Percentiles rank a stretch among this genome's conserved stretches.
Evolutionary conservation across 2,797 vertebrate genomes (phyloP).

Genomic region (Adrianichthys oophorus): DNA sequence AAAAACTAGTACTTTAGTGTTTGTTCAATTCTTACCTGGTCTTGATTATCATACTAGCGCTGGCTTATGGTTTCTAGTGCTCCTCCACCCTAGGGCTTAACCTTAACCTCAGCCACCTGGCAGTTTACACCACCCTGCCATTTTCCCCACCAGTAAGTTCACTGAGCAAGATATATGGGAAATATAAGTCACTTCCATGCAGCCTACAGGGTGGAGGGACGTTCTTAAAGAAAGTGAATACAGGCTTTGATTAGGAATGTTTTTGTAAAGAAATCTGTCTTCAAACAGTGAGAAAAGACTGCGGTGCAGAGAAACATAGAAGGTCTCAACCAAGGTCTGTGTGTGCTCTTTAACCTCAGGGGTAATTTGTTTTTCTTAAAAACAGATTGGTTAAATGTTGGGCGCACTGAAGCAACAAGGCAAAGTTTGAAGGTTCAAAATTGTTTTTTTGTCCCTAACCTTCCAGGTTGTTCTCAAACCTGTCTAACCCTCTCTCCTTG

Average conservation of each 20-base stretch:
- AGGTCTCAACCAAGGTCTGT: slow-evolving; percentile 63
- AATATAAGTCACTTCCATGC: slow-evolving; percentile 71
- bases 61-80: slow-evolving; percentile 26
- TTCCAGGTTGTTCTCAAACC: slow-evolving; percentile 47
- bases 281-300: slow-evolving; percentile 71
- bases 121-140: slow-evolving; percentile 60
- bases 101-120: slow-evolving; percentile 50
- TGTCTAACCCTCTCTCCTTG: slow-evolving; percentile 7
- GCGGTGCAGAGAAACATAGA: slow-evolving; percentile 61
- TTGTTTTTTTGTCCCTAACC: slow-evolving; percentile 43
- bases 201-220: slow-evolving; percentile 38
- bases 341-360: slow-evolving; percentile 60
- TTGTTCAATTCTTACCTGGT: slow-evolving; percentile 38
- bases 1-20: slow-evolving; percentile 19
- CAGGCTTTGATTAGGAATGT: slow-evolving; percentile 80
- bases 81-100: slow-evolving; percentile 42
- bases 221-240: slow-evolving; percentile 58
- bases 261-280: slow-evolving; percentile 81
- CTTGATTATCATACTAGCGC: slow-evolving; percentile 29
- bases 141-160: slow-evolving; percentile 55
- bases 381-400: slow-evolving; percentile 70
- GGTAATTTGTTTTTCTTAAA: slow-evolving; percentile 75
- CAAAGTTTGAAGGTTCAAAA: slow-evolving; percentile 71
- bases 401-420: slow-evolving; percentile 55
- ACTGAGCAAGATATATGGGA: slow-evolving; percentile 58